Evolutionary conservation across 2,797 vertebrate genomes (phyloP).

Genomic region (Enteromius unitaeniatus): DNA sequence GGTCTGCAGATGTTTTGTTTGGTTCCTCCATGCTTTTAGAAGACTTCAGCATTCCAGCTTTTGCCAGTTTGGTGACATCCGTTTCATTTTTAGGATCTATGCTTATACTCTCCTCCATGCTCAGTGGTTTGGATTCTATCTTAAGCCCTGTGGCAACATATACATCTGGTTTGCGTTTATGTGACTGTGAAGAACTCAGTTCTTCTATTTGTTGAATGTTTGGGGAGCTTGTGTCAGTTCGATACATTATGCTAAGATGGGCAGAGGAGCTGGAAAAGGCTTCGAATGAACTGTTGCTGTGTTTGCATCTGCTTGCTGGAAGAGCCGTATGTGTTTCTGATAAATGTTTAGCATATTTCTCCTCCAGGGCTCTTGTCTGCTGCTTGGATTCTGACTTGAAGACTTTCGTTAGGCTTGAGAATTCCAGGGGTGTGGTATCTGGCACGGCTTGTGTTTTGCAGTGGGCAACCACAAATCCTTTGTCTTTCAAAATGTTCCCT

Average conservation of each 20-base stretch:
- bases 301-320: slow-evolving; percentile 68
- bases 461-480: slow-evolving; percentile 61
- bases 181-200: slow-evolving; percentile 58
- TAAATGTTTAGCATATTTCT: slow-evolving; percentile 67
- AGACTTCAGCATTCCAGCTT: slow-evolving; percentile 51
- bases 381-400: slow-evolving; percentile 65
- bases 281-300: slow-evolving; percentile 63
- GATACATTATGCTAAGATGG: slow-evolving; percentile 61
- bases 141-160: slow-evolving; percentile 66
- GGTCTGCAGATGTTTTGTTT: slow-evolving; percentile 59
- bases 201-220: slow-evolving; percentile 55
- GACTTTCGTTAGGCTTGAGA: slow-evolving; percentile 68
- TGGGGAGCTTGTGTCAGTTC: slow-evolving; percentile 51
- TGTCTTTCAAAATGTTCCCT: slow-evolving; percentile 55
- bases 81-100: slow-evolving; percentile 61
- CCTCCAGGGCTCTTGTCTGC: slow-evolving; percentile 66
- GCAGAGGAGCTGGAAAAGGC: slow-evolving; percentile 63
- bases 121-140: slow-evolving; percentile 62
- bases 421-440: slow-evolving; percentile 64
- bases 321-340: slow-evolving; percentile 69
- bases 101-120: slow-evolving; percentile 64
- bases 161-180: slow-evolving; percentile 61
- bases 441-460: slow-evolving; percentile 66
- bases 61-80: slow-evolving; percentile 58
- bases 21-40: slow-evolving; percentile 61